A percentile compares a stretch with the other conserved stretches of the same genome.
Evolutionary conservation across 2,888 invertebrate genomes (phyloP).

Genomic region (Alentia gelatinosa): DNA sequence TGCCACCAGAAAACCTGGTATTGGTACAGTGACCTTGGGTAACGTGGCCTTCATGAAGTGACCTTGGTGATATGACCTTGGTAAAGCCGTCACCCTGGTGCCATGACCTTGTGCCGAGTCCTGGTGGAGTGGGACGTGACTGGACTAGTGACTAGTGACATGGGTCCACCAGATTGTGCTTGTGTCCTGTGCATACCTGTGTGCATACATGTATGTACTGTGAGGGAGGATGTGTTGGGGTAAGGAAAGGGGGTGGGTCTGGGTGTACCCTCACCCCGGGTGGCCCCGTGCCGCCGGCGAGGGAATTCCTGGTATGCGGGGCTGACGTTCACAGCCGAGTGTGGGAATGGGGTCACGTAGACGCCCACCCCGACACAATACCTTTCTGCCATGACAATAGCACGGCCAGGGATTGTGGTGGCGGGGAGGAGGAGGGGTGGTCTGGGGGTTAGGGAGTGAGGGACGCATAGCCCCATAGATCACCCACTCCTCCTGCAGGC

Average conservation of each 20-base stretch:
- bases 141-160: no score
- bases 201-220: neutral
- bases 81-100: no score
- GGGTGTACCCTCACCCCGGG: neutral
- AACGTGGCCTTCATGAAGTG: no score
- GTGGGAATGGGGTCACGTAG: conserved; percentile 11
- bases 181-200: neutral
- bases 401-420: neutral
- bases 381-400: neutral
- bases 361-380: conserved; percentile 2
- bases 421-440: neutral
- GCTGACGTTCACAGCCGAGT: neutral
- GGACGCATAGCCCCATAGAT: neutral
- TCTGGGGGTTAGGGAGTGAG: neutral
- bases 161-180: no score
- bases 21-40: no score
- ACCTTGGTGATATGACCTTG: neutral
- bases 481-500: neutral
- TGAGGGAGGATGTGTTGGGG: neutral
- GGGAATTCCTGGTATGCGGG: neutral
- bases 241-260: neutral
- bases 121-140: no score
- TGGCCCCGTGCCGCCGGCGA: neutral
- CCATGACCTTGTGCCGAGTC: no score
- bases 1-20: no score